Evolutionary conservation across 2,888 invertebrate species (phyloP).

Genomic region (Vanessa cardui): DNA sequence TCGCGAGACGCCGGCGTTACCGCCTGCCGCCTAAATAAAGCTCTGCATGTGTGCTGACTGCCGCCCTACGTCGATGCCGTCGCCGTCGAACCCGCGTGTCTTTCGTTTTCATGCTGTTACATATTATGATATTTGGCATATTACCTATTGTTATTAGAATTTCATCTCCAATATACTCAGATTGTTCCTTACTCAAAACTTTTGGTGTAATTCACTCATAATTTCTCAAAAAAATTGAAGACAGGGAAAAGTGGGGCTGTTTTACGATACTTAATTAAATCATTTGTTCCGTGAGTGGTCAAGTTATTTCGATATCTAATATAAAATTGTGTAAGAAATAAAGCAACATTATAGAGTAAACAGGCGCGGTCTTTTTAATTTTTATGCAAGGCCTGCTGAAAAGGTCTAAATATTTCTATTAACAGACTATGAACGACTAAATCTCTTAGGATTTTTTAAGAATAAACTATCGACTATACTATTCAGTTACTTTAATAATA

Average conservation of each 20-base stretch:
- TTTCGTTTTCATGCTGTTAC: slow-evolving; percentile 48
- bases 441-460: too few relatives aligned
- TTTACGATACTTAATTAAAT: neutral
- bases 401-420: neutral
- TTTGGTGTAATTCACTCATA: neutral
- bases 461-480: too few relatives aligned
- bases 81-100: slow-evolving; percentile 47
- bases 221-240: neutral
- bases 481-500: too few relatives aligned
- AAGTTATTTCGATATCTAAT: too few relatives aligned
- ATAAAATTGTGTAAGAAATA: too few relatives aligned
- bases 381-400: neutral
- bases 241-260: neutral
- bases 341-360: neutral
- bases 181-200: neutral
- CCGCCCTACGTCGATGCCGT: slow-evolving; percentile 63
- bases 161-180: neutral
- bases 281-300: neutral
- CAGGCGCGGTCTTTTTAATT: neutral
- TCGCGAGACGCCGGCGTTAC: slow-evolving; percentile 79
- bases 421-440: neutral
- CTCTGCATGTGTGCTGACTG: slow-evolving; percentile 75
- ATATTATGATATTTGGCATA: slow-evolving; percentile 37
- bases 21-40: slow-evolving; percentile 80
- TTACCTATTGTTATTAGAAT: slow-evolving; percentile 8